Conservation (phyloP, 1,140 invertebrate genomes). For the Charaxes varanes region DNA sequence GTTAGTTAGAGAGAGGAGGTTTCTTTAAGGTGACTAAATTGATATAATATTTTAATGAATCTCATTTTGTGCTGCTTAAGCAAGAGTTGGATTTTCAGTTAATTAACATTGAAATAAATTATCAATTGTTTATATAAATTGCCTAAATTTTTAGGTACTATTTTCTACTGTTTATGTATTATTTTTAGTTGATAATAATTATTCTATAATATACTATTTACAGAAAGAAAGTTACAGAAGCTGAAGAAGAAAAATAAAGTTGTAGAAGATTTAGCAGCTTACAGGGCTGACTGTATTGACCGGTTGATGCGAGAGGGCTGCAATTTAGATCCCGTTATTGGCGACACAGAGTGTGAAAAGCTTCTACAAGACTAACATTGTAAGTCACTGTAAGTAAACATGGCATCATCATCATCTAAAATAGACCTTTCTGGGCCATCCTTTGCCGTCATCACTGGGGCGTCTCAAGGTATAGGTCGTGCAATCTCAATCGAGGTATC, state of each 20-base stretch:
- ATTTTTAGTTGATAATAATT: too few relatives aligned
- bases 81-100: too few relatives aligned
- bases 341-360: constrained; percentile 59
- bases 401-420: constrained; percentile 51
- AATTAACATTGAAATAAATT: too few relatives aligned
- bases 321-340: constrained; percentile 59
- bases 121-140: too few relatives aligned
- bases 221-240: constrained; percentile 56
- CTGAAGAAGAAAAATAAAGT: constrained; percentile 60
- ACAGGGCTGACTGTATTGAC: constrained; percentile 57
- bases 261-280: constrained; percentile 56
- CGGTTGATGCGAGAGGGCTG: constrained; percentile 64
- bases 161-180: too few relatives aligned
- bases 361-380: constrained; percentile 50
- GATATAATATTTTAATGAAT: too few relatives aligned
- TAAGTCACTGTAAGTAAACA: constrained; percentile 52
- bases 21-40: too few relatives aligned
- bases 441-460: constrained; percentile 85
- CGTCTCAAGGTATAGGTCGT: constrained; percentile 90
- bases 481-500: constrained; percentile 83
- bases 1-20: too few relatives aligned
- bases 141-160: too few relatives aligned
- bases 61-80: too few relatives aligned
- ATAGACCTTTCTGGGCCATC: constrained; percentile 70
- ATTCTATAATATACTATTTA: constrained; percentile 23